Conservation (phyloP, 2,888 invertebrate genomes). For the Adela reaumurella region DNA sequence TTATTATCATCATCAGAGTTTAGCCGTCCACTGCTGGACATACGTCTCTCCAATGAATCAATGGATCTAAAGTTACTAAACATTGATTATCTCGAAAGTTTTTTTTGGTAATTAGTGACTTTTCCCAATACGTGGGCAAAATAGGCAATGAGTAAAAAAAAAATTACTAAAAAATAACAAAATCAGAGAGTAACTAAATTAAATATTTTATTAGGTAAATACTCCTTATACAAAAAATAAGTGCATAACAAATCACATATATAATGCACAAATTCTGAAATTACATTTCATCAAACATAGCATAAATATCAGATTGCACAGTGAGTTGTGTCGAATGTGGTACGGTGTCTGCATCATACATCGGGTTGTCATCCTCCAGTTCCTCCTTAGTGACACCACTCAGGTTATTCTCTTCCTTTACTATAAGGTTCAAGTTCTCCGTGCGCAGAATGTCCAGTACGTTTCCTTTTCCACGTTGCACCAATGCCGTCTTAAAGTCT, state of each 20-base stretch:
- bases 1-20: no score
- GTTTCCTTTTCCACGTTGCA: slow-evolving; percentile 24
- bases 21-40: no score
- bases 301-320: slow-evolving; percentile 33
- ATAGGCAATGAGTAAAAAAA: no score
- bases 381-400: slow-evolving; percentile 25
- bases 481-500: slow-evolving; percentile 28
- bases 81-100: no score
- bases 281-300: slow-evolving; percentile 45
- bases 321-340: slow-evolving; percentile 31
- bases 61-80: no score
- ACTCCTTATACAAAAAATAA: background rate
- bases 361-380: slow-evolving; percentile 33
- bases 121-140: no score
- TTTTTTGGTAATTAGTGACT: no score
- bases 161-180: no score
- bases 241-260: background rate
- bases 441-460: slow-evolving; percentile 25
- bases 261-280: background rate
- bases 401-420: slow-evolving; percentile 30
- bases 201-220: no score
- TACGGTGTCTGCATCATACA: slow-evolving; percentile 41
- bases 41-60: no score
- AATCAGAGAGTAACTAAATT: no score
- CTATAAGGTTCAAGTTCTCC: slow-evolving; percentile 29